Percentiles rank a stretch among this genome's conserved stretches.
phyloP scores from a whole-genome alignment of 2,113 vertebrate species.

The Silurus glanis region DNA sequence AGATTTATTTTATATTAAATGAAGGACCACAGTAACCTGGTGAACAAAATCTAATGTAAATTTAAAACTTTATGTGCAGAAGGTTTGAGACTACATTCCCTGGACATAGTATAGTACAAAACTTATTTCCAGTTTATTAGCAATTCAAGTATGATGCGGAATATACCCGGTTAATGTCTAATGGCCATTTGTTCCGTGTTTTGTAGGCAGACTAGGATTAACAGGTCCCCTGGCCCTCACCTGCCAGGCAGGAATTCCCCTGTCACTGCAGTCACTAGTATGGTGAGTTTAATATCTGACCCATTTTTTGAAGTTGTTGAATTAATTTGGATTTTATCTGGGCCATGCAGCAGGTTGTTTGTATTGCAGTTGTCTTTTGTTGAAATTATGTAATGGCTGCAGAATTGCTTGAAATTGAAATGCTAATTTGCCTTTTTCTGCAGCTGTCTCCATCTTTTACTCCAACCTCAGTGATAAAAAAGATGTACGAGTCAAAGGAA shows the following conservation, averaged over 20 bases:
- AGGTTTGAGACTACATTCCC: not conserved
- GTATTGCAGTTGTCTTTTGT: not conserved
- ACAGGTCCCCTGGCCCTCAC: slow-evolving; percentile 84
- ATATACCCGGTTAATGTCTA: not conserved
- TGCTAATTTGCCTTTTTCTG: not conserved
- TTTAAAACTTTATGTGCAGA: not conserved
- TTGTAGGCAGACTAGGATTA: slow-evolving; percentile 80
- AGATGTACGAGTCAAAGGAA: slow-evolving; percentile 98
- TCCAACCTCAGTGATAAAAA: slow-evolving; percentile 96
- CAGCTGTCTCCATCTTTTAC: slow-evolving; percentile 97
- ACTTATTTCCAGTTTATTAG: not conserved
- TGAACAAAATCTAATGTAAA: no score
- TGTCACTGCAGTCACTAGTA: slow-evolving; percentile 85
- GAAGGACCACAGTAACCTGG: no score
- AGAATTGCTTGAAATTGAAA: not conserved
- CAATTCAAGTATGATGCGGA: not conserved
- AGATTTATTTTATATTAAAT: not conserved
- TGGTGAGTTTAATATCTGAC: slow-evolving; percentile 75
- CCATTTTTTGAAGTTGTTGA: not conserved
- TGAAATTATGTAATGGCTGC: no score
- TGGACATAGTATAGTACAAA: not conserved
- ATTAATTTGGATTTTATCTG: not conserved
- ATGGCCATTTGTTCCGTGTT: slow-evolving; percentile 4
- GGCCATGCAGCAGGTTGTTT: not conserved
- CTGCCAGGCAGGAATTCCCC: slow-evolving; percentile 84